A percentile compares a stretch with the other conserved stretches of the same genome.
These are phyloP conservation scores for Silurus meridionalis DNA, from an alignment of 2,113 vertebrate genomes.

Conservation along the genomic window DNA sequence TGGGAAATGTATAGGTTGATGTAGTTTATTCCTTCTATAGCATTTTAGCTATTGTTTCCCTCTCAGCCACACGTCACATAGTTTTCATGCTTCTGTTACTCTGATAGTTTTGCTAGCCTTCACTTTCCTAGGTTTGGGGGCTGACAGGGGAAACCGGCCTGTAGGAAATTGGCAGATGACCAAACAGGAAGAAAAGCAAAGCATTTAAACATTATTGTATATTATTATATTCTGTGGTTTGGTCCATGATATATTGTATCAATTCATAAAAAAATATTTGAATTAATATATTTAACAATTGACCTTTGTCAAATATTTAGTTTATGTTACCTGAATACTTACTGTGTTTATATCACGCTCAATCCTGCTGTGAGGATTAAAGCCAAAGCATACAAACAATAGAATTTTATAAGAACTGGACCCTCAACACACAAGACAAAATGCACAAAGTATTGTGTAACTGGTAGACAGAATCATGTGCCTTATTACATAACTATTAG, in stretches of 20 bases:
- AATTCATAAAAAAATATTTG: neutral
- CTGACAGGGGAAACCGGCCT: neutral
- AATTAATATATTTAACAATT: neutral
- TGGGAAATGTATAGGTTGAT: too few relatives aligned
- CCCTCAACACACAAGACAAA: neutral
- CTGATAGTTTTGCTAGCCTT: neutral
- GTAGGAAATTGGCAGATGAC: neutral
- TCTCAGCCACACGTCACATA: too few relatives aligned
- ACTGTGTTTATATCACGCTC: neutral
- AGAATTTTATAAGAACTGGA: constrained; percentile 1
- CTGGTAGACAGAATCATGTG: neutral
- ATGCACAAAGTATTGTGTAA: neutral
- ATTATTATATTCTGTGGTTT: neutral
- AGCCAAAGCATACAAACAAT: neutral
- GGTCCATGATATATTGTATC: too few relatives aligned
- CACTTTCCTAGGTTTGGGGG: neutral
- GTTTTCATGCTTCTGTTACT: too few relatives aligned
- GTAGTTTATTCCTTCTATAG: too few relatives aligned
- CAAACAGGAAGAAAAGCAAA: neutral
- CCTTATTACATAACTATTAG: neutral
- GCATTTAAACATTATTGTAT: neutral
- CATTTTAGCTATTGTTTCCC: too few relatives aligned
- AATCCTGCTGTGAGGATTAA: neutral
- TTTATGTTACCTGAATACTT: too few relatives aligned
- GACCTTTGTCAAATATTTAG: neutral